Percentiles rank a stretch among this genome's conserved stretches.
These are phyloP conservation scores for Bombus impatiens DNA, from an alignment of 1,140 invertebrate species.

Conservation along the genomic window DNA sequence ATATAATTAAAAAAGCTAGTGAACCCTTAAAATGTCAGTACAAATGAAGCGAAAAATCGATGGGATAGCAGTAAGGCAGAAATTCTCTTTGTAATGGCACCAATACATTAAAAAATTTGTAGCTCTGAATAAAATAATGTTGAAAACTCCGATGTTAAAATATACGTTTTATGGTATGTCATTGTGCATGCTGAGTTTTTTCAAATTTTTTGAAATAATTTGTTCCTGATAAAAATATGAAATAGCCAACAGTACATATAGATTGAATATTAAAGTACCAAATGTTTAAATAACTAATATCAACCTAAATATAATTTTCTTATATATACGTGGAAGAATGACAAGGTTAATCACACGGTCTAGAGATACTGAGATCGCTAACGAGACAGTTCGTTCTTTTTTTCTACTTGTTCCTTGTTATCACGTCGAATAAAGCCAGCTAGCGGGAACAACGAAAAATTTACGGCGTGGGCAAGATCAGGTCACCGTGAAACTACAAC, in stretches of 20 bases:
- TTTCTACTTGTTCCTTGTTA: background rate
- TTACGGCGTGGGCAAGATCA: background rate
- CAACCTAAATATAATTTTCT: background rate
- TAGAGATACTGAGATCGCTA: background rate
- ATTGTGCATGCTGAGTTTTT: background rate
- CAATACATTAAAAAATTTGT: background rate
- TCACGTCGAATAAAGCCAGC: background rate
- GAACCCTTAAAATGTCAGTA: no score
- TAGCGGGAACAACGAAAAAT: background rate
- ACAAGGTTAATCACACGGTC: background rate
- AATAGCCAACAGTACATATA: background rate
- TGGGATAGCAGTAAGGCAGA: background rate
- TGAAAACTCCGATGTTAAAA: background rate
- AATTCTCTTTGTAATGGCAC: background rate
- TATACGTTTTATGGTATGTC: background rate
- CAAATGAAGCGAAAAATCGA: background rate
- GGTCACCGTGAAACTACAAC: slow-evolving; percentile 20
- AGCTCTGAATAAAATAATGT: background rate
- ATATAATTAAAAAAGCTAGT: background rate
- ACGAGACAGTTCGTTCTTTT: background rate
- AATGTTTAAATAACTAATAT: background rate
- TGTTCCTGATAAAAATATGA: background rate
- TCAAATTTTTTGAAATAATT: background rate
- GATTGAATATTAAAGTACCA: background rate
- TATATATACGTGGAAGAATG: background rate